phyloP scores from a whole-genome alignment of 1,140 invertebrate genomes.

The Acromyrmex echinatior region DNA sequence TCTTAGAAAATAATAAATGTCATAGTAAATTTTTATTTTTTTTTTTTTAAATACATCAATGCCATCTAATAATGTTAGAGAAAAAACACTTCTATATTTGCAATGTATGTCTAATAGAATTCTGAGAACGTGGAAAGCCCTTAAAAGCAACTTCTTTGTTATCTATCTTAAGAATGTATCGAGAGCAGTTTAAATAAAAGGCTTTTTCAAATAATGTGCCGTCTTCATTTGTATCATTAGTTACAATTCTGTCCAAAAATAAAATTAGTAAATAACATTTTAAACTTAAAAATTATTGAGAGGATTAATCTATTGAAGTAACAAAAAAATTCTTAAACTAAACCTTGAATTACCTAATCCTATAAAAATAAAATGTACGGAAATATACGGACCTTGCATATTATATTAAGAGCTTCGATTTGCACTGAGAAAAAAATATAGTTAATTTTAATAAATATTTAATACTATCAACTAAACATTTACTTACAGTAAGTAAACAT shows the following conservation, averaged over 20 bases:
- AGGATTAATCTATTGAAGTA: background rate
- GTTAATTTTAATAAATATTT: no score
- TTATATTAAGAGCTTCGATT: constrained; percentile 27
- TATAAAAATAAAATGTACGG: background rate
- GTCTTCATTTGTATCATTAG: background rate
- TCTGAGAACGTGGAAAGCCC: background rate
- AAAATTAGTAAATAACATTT: background rate
- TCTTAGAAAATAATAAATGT: background rate
- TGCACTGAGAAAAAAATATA: background rate
- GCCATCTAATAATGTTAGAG: background rate
- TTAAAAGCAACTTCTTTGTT: background rate
- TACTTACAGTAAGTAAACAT: no score
- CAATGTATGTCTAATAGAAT: background rate
- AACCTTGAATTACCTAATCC: background rate
- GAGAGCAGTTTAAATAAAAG: background rate
- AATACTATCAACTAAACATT: no score
- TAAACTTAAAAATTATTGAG: background rate
- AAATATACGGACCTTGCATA: background rate
- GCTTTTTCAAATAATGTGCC: background rate
- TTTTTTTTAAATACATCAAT: background rate
- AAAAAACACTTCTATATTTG: background rate
- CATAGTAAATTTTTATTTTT: no score
- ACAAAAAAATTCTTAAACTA: background rate
- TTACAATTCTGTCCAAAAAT: background rate
- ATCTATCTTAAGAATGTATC: background rate